phyloP scores from a whole-genome alignment of 2,888 invertebrate genomes.

The Melanophora roralis region DNA sequence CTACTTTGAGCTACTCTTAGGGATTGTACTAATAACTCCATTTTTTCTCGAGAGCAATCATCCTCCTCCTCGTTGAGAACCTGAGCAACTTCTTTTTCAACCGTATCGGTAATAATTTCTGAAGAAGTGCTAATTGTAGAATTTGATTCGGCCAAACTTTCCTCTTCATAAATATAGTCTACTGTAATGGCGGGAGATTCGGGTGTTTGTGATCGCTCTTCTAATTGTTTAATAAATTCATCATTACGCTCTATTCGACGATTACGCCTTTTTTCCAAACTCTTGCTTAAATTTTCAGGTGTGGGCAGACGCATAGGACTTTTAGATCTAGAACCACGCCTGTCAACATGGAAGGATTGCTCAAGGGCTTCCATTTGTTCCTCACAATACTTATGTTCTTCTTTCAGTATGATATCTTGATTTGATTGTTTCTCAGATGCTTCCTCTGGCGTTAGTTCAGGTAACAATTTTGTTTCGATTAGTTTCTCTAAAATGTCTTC shows the following conservation, averaged over 20 bases:
- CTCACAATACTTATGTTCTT: neutral
- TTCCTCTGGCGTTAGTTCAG: neutral
- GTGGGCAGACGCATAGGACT: conserved; percentile 65
- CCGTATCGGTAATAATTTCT: neutral
- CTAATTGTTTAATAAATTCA: conserved; percentile 65
- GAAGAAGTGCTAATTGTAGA: neutral
- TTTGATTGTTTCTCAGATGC: neutral
- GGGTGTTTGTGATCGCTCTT: conserved; percentile 65
- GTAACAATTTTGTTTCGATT: conserved; percentile 48
- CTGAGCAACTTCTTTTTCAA: neutral
- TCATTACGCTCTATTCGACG: conserved; percentile 69
- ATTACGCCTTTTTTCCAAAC: conserved; percentile 66
- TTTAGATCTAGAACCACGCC: conserved; percentile 32
- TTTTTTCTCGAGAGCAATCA: conserved; percentile 49
- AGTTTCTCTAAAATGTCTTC: conserved; percentile 65
- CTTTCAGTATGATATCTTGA: conserved; percentile 7
- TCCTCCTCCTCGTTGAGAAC: conserved; percentile 9
- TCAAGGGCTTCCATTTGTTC: conserved; percentile 33
- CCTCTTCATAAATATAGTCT: conserved; percentile 65
- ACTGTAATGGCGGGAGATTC: conserved; percentile 63
- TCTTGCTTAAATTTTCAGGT: conserved; percentile 67
- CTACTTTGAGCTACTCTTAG: conserved; percentile 44
- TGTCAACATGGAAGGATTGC: conserved; percentile 48
- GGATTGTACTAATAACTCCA: conserved; percentile 56
- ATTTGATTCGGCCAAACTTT: conserved; percentile 25